Conservation (phyloP, 2,888 invertebrate genomes). For the Lasioglossum oenotherae region DNA sequence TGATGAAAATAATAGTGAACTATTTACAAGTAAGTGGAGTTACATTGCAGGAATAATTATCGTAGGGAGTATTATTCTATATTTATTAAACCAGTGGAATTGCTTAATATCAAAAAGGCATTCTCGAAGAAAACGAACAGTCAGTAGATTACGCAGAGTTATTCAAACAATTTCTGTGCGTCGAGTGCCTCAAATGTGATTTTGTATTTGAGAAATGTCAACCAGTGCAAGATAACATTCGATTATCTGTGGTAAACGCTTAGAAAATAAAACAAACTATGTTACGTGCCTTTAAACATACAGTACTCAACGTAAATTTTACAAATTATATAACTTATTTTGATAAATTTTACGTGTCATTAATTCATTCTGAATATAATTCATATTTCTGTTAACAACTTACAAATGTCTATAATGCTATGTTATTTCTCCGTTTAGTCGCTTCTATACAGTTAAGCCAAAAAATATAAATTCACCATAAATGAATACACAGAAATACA, state of each 20-base stretch:
- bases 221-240: slow-evolving; percentile 45
- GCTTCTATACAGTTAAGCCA: slow-evolving; percentile 19
- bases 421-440: slow-evolving; percentile 12
- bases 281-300: slow-evolving; percentile 64
- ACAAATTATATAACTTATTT: slow-evolving; percentile 57
- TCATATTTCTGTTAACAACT: slow-evolving; percentile 33
- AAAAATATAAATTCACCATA: slow-evolving; percentile 11
- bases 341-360: slow-evolving; percentile 41
- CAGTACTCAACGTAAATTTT: slow-evolving; percentile 38
- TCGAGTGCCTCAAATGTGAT: slow-evolving; percentile 81
- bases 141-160: slow-evolving; percentile 80
- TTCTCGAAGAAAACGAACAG: slow-evolving; percentile 80
- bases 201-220: slow-evolving; percentile 46
- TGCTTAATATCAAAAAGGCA: slow-evolving; percentile 77
- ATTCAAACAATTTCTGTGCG: slow-evolving; percentile 81
- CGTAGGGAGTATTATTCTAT: slow-evolving; percentile 71
- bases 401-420: slow-evolving; percentile 9
- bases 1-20: slow-evolving; percentile 55
- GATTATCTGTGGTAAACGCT: slow-evolving; percentile 49
- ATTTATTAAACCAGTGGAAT: slow-evolving; percentile 77
- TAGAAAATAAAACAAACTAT: slow-evolving; percentile 47
- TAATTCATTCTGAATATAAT: slow-evolving; percentile 22
- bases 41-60: slow-evolving; percentile 73
- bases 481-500: slow-evolving; percentile 18
- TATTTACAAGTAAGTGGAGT: slow-evolving; percentile 71